Evolutionary conservation across 1,140 invertebrate genomes (phyloP).

Genomic region (Macrosteles quadrilineatus): DNA sequence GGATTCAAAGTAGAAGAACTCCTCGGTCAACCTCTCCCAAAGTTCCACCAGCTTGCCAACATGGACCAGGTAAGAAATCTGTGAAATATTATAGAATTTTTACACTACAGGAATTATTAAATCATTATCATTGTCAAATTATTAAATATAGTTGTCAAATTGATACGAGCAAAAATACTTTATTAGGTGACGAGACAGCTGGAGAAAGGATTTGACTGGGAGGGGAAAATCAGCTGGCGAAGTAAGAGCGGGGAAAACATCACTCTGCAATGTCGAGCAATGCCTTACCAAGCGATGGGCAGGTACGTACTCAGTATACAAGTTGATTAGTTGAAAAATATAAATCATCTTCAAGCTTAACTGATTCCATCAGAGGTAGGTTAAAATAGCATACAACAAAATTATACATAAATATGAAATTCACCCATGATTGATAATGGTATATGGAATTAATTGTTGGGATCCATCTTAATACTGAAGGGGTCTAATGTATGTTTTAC

Average conservation of each 20-base stretch:
- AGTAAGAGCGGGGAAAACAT: conserved; percentile 80
- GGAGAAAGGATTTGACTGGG: conserved; percentile 79
- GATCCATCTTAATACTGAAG: no score
- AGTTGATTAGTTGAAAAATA: conserved; percentile 41
- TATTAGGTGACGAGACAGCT: conserved; percentile 61
- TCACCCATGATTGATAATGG: no score
- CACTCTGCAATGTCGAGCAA: conserved; percentile 72
- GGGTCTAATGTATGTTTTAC: no score
- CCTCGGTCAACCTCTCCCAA: conserved; percentile 67
- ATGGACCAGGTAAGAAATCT: conserved; percentile 53
- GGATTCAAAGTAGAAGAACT: conserved; percentile 76
- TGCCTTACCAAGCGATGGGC: conserved; percentile 65
- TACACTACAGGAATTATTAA: no score
- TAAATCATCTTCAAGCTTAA: no score
- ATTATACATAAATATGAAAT: no score
- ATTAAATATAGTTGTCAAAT: no score
- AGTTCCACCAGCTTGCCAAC: conserved; percentile 50
- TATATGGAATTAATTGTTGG: no score
- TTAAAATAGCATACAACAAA: no score
- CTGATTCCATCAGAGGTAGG: not conserved
- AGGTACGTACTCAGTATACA: conserved; percentile 53
- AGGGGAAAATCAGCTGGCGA: conserved; percentile 78
- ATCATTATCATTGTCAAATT: no score
- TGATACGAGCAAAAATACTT: no score
- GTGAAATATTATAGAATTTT: no score